Conservation (phyloP, 2,888 invertebrate species). For the Drosophila diplacantha region DNA sequence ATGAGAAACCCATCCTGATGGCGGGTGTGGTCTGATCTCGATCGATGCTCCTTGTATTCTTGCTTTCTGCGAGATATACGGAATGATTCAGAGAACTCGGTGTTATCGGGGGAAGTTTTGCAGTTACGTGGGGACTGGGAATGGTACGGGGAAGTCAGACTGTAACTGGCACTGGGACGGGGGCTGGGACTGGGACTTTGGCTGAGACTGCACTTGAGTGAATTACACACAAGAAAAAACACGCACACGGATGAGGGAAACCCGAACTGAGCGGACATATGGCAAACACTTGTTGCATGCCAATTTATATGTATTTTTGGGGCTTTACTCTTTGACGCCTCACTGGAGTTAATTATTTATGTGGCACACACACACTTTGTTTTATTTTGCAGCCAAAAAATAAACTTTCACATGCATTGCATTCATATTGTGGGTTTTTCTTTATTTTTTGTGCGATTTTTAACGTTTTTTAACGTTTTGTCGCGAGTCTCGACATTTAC, state of each 20-base stretch:
- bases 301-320: slow-evolving; percentile 24
- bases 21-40: slow-evolving; percentile 11
- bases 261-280: slow-evolving; percentile 48
- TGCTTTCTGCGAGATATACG: slow-evolving; percentile 23
- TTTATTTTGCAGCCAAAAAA: slow-evolving; percentile 31
- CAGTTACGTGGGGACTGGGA: slow-evolving; percentile 9
- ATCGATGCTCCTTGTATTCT: slow-evolving; percentile 14
- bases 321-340: slow-evolving; percentile 41
- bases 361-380: slow-evolving; percentile 43
- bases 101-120: slow-evolving; percentile 25
- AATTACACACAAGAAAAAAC: slow-evolving; percentile 43
- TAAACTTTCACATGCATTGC: slow-evolving; percentile 60
- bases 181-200: background rate
- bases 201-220: slow-evolving; percentile 25
- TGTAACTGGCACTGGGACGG: background rate
- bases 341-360: slow-evolving; percentile 56
- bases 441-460: background rate
- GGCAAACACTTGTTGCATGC: slow-evolving; percentile 66
- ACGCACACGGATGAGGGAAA: background rate
- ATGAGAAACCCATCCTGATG: slow-evolving; percentile 87
- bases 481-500: slow-evolving; percentile 39
- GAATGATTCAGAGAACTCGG: slow-evolving; percentile 47
- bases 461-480: slow-evolving; percentile 20
- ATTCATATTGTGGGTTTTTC: slow-evolving; percentile 27
- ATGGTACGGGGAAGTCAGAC: background rate